Percentiles rank a stretch among this genome's conserved stretches.
These are phyloP conservation scores for Megaceryle torquata DNA, from an alignment of 2,113 vertebrate genomes.

Conservation along the genomic window DNA sequence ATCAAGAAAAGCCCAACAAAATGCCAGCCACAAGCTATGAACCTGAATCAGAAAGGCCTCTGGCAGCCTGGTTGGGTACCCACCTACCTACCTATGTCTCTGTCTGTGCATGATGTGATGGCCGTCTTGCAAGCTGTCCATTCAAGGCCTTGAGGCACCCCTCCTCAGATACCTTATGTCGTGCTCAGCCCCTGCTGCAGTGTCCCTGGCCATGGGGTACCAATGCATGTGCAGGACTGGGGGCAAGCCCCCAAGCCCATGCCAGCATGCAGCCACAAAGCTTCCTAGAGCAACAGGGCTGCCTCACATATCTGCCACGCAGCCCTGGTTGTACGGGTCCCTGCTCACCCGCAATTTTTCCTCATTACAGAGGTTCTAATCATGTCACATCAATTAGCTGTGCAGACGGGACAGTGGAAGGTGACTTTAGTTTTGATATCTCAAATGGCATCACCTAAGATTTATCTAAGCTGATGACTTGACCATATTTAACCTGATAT, in stretches of 20 bases:
- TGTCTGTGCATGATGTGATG: background rate
- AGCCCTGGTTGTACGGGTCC: background rate
- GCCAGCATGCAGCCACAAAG: background rate
- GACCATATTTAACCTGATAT: background rate
- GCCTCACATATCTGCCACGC: accelerated
- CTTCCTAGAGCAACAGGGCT: background rate
- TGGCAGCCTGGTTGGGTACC: background rate
- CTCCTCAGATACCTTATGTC: background rate
- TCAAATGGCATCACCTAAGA: background rate
- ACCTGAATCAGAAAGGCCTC: background rate
- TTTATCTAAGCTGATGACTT: background rate
- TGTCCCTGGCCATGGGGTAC: background rate
- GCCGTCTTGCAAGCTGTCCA: background rate
- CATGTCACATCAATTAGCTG: background rate
- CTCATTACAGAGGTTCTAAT: background rate
- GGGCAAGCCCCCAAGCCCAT: background rate
- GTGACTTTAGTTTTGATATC: background rate
- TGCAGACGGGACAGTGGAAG: background rate
- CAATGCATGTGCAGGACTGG: background rate
- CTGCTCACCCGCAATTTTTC: background rate
- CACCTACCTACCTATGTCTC: background rate
- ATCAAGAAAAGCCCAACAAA: background rate
- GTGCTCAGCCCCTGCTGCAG: background rate
- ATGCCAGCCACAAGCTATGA: background rate
- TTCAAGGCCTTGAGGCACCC: background rate